Evolutionary conservation across 2,888 invertebrate species (phyloP).

Genomic region (Crematogaster levior): DNA sequence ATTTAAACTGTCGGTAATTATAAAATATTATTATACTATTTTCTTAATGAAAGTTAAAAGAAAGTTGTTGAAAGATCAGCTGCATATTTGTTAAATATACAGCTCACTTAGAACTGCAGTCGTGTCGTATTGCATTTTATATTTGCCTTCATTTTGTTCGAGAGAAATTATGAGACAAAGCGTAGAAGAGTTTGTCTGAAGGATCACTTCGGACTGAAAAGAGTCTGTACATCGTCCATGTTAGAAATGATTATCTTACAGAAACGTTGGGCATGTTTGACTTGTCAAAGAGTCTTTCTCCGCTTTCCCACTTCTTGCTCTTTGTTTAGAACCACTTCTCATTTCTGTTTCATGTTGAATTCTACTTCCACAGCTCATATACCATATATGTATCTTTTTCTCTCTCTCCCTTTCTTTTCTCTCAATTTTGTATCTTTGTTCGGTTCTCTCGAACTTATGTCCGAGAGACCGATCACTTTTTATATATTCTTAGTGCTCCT

Average conservation of each 20-base stretch:
- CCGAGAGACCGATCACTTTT: background rate
- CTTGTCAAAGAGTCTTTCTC: conserved; percentile 1
- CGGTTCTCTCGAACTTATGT: background rate
- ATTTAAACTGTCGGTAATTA: background rate
- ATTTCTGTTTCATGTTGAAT: conserved; percentile 5
- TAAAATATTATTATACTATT: background rate
- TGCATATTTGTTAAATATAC: background rate
- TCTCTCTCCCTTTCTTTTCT: background rate
- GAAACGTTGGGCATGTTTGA: background rate
- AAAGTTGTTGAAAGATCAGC: background rate
- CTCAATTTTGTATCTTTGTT: background rate
- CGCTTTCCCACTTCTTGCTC: background rate
- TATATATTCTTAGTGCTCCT: background rate
- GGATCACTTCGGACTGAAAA: background rate
- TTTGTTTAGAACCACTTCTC: background rate
- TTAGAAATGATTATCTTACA: conserved; percentile 11
- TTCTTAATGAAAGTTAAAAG: background rate
- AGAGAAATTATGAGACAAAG: conserved; percentile 4
- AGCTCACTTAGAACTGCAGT: background rate
- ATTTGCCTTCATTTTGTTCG: background rate
- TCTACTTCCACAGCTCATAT: background rate
- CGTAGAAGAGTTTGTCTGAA: background rate
- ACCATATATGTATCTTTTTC: no score
- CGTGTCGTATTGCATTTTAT: background rate
- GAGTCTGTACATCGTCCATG: background rate